A percentile compares a stretch with the other conserved stretches of the same genome.
These are phyloP conservation scores for Mus spretus DNA, from an alignment of 2,797 vertebrate genomes.

Conservation along the genomic window DNA sequence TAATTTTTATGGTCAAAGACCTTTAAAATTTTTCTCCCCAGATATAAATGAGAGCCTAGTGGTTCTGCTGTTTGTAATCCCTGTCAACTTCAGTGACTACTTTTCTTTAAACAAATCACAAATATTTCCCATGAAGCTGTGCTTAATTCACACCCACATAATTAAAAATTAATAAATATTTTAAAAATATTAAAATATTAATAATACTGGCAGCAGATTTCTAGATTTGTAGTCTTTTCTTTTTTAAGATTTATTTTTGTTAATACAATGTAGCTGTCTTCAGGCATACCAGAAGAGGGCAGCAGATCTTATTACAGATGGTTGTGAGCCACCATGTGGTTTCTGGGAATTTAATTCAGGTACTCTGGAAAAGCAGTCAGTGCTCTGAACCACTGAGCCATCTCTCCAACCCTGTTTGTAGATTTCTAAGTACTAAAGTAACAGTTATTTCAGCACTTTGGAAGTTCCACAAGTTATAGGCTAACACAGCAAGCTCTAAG, in stretches of 20 bases:
- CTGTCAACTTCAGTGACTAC: neutral
- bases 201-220: neutral
- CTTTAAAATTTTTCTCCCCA: neutral
- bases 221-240: neutral
- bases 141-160: neutral
- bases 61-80: neutral
- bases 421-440: neutral
- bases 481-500: too few species aligned
- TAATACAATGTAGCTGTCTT: too few species aligned
- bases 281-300: too few species aligned
- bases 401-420: neutral
- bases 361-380: too few species aligned
- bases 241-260: too few species aligned
- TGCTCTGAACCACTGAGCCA: too few species aligned
- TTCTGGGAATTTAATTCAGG: too few species aligned
- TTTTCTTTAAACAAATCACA: neutral
- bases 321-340: too few species aligned
- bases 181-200: too few species aligned
- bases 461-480: neutral
- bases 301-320: too few species aligned
- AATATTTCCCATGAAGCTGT: neutral
- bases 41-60: neutral
- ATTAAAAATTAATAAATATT: neutral
- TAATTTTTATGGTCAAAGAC: neutral
- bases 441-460: neutral